Evolutionary conservation across 1,140 invertebrate genomes (phyloP), one percentile per base, ranked within the genome.

Genomic region (Drosophila tropicalis): DNA sequence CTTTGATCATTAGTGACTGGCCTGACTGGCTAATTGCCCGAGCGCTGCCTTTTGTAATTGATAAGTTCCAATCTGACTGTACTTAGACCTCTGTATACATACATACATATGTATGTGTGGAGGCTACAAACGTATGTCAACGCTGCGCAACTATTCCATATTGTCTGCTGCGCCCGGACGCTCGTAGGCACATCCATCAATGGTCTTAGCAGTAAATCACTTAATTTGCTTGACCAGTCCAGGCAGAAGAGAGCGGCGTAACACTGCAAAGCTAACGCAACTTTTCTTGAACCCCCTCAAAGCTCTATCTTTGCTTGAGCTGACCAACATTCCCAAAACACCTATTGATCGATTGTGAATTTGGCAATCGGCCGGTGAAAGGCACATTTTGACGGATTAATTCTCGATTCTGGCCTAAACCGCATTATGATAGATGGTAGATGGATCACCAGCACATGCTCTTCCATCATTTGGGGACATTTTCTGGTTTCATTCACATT

Each of bases 261-360:
- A 51, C 44, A 12, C 2, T 10, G 44, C 44, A 51, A 57, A 40
- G 34, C 32, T 56, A 29, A 55, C 39, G 65, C 57, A 40, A 41
- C 61, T 10, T 40, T 41, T 47, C 17, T 22, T 51, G 17, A 51
- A 22, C 9, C 9, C 44, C 19, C 15, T n/a, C 1, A 51, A 51
- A 51, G 17, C 44, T 51, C 17, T 22, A 9, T 22, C 10, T 51
- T n/a, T 51, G 17, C 22, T 51, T n/a, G 36, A 10, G 39, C 73
- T 82, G 79, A 79, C 75, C 76, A 69, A 67, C 64, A 69, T 73
- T 76, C 47, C 76, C 62, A 29, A 77, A 77, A 72, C 57, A 58
- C 71, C 63, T 57, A 61, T 76, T 83, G 83, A 89, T 87, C 83
- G 79, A 87, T 87, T 87, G 84, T 87, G 84, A 87, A 87, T 87